Base-by-base conservation (phyloP, 2,888 invertebrate genomes). In the Parascotia fuliginaria region DNA sequence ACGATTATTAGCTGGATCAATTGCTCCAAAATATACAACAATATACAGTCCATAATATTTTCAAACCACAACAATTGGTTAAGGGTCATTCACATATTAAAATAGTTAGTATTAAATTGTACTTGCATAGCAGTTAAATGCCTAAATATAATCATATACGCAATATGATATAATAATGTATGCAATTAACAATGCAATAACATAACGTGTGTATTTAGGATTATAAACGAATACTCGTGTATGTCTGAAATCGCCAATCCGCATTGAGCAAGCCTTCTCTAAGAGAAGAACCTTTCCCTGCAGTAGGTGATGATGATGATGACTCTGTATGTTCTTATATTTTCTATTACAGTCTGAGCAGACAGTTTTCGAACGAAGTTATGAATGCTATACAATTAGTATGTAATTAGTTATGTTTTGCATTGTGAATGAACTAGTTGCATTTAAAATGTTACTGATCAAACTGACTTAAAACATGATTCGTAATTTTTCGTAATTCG, bases 111-210 rank as follows among this genome's bases (percentile, higher is more conserved):
- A 16, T 22, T 42, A 19, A 13, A 28, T 13, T 12, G 24, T 11
- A n/a, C 24, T n/a, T 9, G 15, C 27, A 45, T 39, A 28, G 32
- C n/a, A n/a, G n/a, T n/a, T 6, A 9, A 39, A 11, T 28, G 29
- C 14, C 19, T 39, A 28, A 19, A 11, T 24, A 36, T 36, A 32
- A 31, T 38, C 49, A 45, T 19, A 49, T 51, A n/a, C n/a, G 40
- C 44, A 54, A 64, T 44, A 53, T 49, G 50, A 39, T 29, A 32
- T 39, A 54, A 52, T 53, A 59, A 48, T 64, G 49, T 61, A 71
- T 71, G 75, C 73, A 77, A 74, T 49, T 54, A 67, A 52, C 67
- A 77, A 78, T 75, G 75, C 78, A 78, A 77, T 77, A 77, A 70
- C 28, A 49, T 71, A 65, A 44, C 31, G 38, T 39, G 56, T 61